Base-by-base conservation (phyloP, 2,113 vertebrate genomes). In the Bufo bufo region DNA sequence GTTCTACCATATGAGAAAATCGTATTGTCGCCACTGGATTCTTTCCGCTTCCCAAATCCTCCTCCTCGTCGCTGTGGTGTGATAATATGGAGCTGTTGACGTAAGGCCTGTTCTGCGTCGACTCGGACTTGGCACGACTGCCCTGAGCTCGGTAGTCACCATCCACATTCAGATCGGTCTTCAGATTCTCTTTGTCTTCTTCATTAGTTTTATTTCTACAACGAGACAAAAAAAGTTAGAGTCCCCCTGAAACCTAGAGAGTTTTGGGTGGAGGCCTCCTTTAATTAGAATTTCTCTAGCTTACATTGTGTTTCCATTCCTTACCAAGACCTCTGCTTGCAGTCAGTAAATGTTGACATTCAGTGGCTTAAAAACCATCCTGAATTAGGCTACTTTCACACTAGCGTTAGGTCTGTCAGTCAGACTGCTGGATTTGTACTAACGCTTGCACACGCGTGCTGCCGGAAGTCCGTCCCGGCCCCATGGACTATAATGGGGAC, bases 1-100 rank as follows among this genome's bases (percentile, higher is more conserved):
- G 97, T 91, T 99, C 98, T 3, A 97, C 95, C 20, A 97, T 99
- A 92, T 99, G 98, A 92, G 95, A 96, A 92, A 99, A 99, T 92
- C 95, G 97, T 92, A 99, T 99, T 49, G 91, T 99, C 17, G 98
- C 97, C 90, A 99, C 88, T 86, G 89, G 89, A 85, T 90, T 92
- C 75, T 93, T 94, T 92, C 72, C 94, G 87, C 65, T 47, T 77
- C 90, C 93, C 74, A 49, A 56, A 11, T 91, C 90, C 47, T 92
- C 90, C 45, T 87, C 94, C 45, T 92, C 92, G 1, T 94, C 93
- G 45, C 89, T 94, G 89, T 85, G 89, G n/a, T 92, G 92, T 6
- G 92, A 91, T 69, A 50, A 20, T 49, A 71, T 82, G 47, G 92
- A 92, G 72, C 94, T 93, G 61, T 94, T 95, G 33, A 92, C 13